Percentiles rank a stretch among this genome's conserved stretches.
Evolutionary conservation across 2,113 vertebrate genomes (phyloP).

Genomic region (Antigone vipio): DNA sequence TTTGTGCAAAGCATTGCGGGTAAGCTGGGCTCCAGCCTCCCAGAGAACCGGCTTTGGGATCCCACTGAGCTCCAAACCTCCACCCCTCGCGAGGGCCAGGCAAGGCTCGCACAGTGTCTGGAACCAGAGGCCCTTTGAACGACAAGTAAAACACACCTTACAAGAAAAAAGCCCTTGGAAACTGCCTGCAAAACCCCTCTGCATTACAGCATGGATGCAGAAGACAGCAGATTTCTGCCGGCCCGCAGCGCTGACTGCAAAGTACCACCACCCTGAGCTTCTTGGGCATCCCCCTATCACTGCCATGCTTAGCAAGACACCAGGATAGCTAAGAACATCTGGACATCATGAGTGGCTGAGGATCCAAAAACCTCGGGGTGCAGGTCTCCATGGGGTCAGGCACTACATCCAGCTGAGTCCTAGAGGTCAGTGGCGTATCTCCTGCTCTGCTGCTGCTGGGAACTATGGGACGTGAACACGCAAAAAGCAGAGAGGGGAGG

Average conservation of each 20-base stretch:
- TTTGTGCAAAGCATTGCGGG: not conserved
- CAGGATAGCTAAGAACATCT: not conserved
- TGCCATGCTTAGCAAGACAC: not conserved
- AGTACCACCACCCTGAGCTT: not conserved
- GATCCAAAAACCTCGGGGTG: not conserved
- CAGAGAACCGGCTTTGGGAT: not conserved
- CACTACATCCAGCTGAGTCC: not conserved
- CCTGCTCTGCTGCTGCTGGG: not conserved
- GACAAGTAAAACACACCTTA: not conserved
- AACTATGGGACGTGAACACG: not conserved
- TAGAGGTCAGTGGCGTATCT: not conserved
- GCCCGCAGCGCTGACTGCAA: not conserved
- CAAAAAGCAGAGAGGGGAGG: not conserved
- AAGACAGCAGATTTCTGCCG: not conserved
- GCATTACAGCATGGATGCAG: not conserved
- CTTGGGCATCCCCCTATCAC: rapidly evolving
- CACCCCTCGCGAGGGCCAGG: not conserved
- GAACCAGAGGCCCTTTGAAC: not conserved
- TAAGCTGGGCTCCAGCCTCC: not conserved
- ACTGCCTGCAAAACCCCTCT: not conserved
- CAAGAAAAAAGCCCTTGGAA: not conserved
- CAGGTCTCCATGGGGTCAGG: not conserved
- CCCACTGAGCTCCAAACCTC: not conserved
- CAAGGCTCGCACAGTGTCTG: not conserved
- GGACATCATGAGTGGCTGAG: not conserved